Evolutionary conservation across 2,797 vertebrate genomes (phyloP), one percentile per base, ranked within the genome.

Genomic region (Anisognathus igniventris): DNA sequence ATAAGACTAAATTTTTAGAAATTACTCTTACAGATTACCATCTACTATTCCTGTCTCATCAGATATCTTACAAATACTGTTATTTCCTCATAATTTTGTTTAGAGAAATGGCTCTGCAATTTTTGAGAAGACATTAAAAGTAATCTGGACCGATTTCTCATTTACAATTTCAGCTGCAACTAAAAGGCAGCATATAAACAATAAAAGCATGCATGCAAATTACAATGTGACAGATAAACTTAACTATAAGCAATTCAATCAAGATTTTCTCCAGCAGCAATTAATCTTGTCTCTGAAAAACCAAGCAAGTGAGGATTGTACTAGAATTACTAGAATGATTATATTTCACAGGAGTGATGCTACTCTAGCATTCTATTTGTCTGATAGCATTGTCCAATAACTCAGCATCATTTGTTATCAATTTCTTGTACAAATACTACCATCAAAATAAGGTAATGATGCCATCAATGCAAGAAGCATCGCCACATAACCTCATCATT

Each of bases 371-470:
- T 35, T 30, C 5, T 56, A 2, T 79, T 74, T 24, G 5, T 7
- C 37, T 62, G 40, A 56, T 31, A 40, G 8, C n/a, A 12, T 14
- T 66, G 16, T 24, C 30, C 0, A 0, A 48, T 66, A 51, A 65
- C 23, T 80, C 45, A 71, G 48, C n/a, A 83, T n/a, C 23, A 50
- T 30, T 86, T 82, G 22, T 71, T 73, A 80, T n/a, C n/a, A 67
- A 73, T 77, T 79, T 73, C 50, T 70, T 71, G n/a, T 67, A 62
- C 16, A 92, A 91, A 75, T 50, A 20, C 21, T 61, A 14, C 39
- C 24, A 44, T 57, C 23, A 44, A 44, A 65, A 42, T 75, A 61
- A 71, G 28, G 28, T 75, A 71, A 75, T 65, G 50, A 17, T 86
- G 37, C 18, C 65, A 47, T 88, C 42, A 77, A 12, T 64, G 64